These are phyloP conservation scores for Eupithecia insigniata DNA, from an alignment of 2,888 invertebrate genomes.

Conservation along the genomic window DNA sequence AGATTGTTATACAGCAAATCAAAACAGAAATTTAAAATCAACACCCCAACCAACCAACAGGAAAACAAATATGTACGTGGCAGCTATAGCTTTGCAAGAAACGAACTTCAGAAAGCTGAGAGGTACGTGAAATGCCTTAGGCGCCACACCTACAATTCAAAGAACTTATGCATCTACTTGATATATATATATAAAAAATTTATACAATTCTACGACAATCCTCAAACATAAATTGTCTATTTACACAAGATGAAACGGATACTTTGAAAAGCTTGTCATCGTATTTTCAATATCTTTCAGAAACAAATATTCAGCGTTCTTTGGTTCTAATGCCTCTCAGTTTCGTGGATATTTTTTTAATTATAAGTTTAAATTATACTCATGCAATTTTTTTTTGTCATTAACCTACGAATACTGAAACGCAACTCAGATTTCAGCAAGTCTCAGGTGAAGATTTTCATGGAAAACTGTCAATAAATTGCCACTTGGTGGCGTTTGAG, in stretches of 20 bases:
- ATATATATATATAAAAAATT: no score
- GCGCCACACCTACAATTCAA: conserved; percentile 36
- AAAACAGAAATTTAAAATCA: neutral
- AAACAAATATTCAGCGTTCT: neutral
- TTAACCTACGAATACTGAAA: no score
- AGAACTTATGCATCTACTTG: neutral
- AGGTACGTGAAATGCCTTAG: conserved; percentile 36
- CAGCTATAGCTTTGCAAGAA: neutral
- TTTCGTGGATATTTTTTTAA: neutral
- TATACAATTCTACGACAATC: conserved; percentile 16
- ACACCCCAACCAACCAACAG: neutral
- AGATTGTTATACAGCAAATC: neutral
- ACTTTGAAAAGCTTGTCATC: neutral
- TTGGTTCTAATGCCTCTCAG: neutral
- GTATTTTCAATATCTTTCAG: neutral
- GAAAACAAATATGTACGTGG: neutral
- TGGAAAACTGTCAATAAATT: no score
- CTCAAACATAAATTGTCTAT: neutral
- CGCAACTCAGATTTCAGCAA: no score
- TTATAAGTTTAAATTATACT: no score
- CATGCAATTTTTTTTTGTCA: no score
- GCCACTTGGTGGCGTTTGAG: no score
- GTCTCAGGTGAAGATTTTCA: no score
- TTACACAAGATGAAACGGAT: neutral
- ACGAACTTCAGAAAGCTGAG: neutral